Conservation (phyloP, 2,888 invertebrate genomes). For the Ectemnius continuus region DNA sequence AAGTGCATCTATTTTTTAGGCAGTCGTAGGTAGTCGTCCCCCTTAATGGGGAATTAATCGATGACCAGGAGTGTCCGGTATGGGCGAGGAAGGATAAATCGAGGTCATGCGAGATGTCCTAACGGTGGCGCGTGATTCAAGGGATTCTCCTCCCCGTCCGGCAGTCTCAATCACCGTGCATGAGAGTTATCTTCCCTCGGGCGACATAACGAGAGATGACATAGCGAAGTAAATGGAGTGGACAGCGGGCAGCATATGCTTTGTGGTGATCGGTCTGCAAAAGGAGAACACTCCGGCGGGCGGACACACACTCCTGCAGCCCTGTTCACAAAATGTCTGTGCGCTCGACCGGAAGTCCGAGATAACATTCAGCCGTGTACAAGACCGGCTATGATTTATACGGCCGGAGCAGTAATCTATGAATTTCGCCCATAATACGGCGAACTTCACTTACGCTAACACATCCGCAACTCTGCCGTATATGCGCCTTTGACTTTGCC, state of each 20-base stretch:
- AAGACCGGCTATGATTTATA: conserved; percentile 69
- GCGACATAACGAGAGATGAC: conserved; percentile 61
- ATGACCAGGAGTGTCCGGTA: background rate
- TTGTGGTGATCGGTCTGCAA: conserved; percentile 58
- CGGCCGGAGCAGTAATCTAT: conserved; percentile 69
- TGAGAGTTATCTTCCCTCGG: conserved; percentile 51
- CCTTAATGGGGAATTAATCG: too few relatives aligned
- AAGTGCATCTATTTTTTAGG: too few relatives aligned
- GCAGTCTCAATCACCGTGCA: conserved; percentile 27
- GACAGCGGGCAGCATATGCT: conserved; percentile 78
- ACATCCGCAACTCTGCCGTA: too few relatives aligned
- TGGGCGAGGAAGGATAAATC: background rate
- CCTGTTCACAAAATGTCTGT: conserved; percentile 65
- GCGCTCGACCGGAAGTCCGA: conserved; percentile 74
- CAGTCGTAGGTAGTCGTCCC: too few relatives aligned
- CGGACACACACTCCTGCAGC: conserved; percentile 51
- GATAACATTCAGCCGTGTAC: conserved; percentile 74
- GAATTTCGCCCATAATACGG: conserved; percentile 70
- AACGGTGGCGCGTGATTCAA: conserved; percentile 2
- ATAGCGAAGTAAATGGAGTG: conserved; percentile 77
- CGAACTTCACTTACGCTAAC: conserved; percentile 27
- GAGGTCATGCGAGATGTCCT: too few relatives aligned
- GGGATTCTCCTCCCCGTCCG: conserved; percentile 14
- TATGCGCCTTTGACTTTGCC: too few relatives aligned
- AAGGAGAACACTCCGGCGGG: conserved; percentile 55